Evolutionary conservation across 2,888 invertebrate genomes (phyloP).

Genomic region (Noctua fimbriata): DNA sequence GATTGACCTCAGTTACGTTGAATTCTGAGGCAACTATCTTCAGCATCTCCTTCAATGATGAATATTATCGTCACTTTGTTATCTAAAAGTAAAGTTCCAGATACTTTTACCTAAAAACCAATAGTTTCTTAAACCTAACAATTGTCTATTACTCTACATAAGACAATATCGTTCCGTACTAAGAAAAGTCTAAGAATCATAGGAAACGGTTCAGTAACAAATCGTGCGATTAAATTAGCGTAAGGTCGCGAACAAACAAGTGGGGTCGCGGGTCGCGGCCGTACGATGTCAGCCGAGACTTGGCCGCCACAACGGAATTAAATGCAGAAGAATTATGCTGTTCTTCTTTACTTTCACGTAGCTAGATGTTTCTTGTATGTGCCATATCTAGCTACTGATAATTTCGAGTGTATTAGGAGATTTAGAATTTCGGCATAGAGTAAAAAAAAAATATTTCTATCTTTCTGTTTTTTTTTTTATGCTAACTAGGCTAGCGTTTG

Average conservation of each 20-base stretch:
- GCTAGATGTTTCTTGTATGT: background rate
- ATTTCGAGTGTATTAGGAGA: background rate
- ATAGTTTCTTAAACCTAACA: no score
- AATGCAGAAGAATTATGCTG: background rate
- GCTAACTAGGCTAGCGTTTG: no score
- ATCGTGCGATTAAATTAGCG: constrained; percentile 52
- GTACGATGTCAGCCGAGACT: constrained; percentile 26
- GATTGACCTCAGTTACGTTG: no score
- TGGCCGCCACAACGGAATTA: background rate
- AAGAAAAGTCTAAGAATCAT: background rate
- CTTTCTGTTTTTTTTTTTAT: background rate
- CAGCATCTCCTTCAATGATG: background rate
- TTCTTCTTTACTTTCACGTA: background rate
- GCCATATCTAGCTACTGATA: no score
- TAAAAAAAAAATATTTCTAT: background rate
- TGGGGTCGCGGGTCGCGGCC: constrained; percentile 56
- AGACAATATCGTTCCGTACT: background rate
- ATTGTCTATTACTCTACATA: no score
- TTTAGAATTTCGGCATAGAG: background rate
- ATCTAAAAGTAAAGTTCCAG: no score
- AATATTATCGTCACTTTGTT: no score
- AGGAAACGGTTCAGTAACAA: constrained; percentile 17
- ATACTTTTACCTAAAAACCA: background rate
- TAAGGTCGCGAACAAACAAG: constrained; percentile 57
- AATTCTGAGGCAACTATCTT: background rate